These are phyloP conservation scores for Kryphioiulus occultus DNA, from an alignment of 2,888 invertebrate genomes.

Conservation along the genomic window DNA sequence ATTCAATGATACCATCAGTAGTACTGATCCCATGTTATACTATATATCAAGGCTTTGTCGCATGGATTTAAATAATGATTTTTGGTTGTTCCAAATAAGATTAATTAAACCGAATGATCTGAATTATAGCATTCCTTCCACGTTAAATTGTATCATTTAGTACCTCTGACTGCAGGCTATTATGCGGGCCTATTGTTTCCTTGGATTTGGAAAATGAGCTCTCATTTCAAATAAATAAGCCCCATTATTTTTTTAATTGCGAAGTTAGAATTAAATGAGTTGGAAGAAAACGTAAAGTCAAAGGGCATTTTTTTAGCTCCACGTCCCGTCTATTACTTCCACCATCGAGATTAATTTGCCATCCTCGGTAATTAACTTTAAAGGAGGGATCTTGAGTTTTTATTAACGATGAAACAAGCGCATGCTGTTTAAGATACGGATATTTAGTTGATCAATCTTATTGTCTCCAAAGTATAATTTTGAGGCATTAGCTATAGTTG, in stretches of 20 bases:
- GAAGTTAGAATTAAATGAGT: not conserved
- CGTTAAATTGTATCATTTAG: not conserved
- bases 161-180: not conserved
- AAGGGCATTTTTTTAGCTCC: not conserved
- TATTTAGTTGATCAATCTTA: too few relatives aligned
- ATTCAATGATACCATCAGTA: not conserved
- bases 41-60: not conserved
- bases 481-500: too few relatives aligned
- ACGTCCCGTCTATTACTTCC: not conserved
- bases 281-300: not conserved
- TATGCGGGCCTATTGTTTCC: not conserved
- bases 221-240: constrained; percentile 8
- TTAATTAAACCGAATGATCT: too few relatives aligned
- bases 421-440: too few relatives aligned
- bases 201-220: not conserved
- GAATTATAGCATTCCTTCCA: too few relatives aligned
- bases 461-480: too few relatives aligned
- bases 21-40: not conserved
- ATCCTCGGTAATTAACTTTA: constrained; percentile 15
- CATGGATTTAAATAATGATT: not conserved
- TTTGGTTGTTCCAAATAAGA: not conserved
- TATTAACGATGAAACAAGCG: not conserved
- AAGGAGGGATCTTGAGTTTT: not conserved
- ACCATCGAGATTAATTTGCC: not conserved
- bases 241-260: not conserved